Evolutionary conservation across 1,140 invertebrate species (phyloP), one percentile per base, ranked within the genome.

Genomic region (Achatina immaculata): DNA sequence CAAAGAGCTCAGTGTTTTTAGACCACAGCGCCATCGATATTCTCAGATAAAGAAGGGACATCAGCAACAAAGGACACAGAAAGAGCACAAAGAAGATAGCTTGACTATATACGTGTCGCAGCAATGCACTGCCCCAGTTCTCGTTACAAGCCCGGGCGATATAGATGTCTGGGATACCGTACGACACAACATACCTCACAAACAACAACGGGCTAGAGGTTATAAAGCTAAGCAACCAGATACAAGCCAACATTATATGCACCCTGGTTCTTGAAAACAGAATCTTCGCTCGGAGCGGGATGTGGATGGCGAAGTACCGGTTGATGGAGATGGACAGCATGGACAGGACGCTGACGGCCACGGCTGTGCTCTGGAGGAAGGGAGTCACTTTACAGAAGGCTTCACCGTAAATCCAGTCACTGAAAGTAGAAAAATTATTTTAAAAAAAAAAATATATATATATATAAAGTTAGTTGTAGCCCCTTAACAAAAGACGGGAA

Each of bases 401-500:
- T 40, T 93, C 91, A 9, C 96, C 95, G 90, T 94, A 96, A 0
- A 95, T 95, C 96, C 96, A 98, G 11, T 95, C 95, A 9, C 95
- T 95, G 76, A 1, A 31, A 14, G 16, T 11, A 42, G 45, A 66
- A 19, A 66, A 14, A 14, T 51, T 51, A 51, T 51, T 24, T 11
- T 51, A 19, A 19, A 43, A 19, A 24, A 24, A 4, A 43, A 42
- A 42, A 28, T 65, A 28, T 14, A n/a, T 11, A 28, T 9, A 51
- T 14, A 24, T 14, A 51, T 14, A 11, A 51, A 51, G 11, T 51
- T 51, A 14, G 24, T 51, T 24, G 48, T 51, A 14, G 24, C 11
- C 11, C 24, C 48, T 14, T 11, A 14, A 14, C 24, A 14, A 51
- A 14, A 11, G 24, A 14, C 11, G 48, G 24, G 48, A 51, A 51